Conservation (phyloP, 2,113 vertebrate genomes). For the Coturnix japonica region DNA sequence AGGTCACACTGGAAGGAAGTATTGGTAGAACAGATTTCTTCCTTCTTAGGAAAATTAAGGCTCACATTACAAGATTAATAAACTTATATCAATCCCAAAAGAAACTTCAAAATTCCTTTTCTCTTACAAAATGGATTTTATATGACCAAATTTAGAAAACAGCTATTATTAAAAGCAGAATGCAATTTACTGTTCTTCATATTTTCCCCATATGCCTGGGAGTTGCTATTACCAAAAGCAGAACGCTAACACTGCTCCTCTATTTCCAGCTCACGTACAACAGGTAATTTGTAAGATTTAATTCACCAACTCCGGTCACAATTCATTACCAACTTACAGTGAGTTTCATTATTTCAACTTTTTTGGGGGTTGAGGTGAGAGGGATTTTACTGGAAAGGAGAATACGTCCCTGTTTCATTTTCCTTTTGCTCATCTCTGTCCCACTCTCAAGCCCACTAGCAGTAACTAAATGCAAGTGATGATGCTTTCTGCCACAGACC, state of each 20-base stretch:
- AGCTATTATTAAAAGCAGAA: conserved; percentile 53
- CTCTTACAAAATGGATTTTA: conserved; percentile 42
- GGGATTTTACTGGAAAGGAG: background rate
- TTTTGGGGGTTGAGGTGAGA: background rate
- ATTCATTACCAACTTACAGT: background rate
- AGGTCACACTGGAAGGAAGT: background rate
- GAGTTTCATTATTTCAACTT: background rate
- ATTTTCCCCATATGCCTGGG: background rate
- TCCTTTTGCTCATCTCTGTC: background rate
- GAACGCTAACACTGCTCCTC: background rate
- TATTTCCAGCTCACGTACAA: background rate
- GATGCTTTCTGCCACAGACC: background rate
- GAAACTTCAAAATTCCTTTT: conserved; percentile 65
- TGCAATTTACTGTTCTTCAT: background rate
- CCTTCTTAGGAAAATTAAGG: conserved; percentile 43
- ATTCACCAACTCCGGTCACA: background rate
- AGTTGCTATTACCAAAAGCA: background rate
- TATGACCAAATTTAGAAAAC: conserved; percentile 37
- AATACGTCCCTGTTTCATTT: background rate
- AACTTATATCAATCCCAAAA: conserved; percentile 57
- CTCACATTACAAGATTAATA: conserved; percentile 51
- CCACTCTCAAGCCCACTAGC: background rate
- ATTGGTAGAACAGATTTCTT: conserved; percentile 28
- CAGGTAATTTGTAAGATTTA: background rate
- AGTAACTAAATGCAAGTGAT: background rate